Base-by-base conservation (phyloP, 2,888 invertebrate species). In the Drosophila meridiana region DNA sequence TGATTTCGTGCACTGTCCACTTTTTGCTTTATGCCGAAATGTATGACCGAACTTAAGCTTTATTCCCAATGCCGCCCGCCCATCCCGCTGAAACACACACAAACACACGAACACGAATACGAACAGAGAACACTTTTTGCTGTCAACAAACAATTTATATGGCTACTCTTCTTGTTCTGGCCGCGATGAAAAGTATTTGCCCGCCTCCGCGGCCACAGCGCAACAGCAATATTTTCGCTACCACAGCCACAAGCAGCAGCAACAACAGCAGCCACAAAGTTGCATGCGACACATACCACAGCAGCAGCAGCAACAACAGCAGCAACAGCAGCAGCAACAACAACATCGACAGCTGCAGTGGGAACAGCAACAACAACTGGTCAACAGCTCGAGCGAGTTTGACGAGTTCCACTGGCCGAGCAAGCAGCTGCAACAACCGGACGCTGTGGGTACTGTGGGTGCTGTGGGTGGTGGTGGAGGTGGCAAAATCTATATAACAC, bases 161-260 rank as follows among this genome's bases (percentile, higher is more conserved):
- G 79, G 81, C 63, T 69, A 66, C 79, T 71, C 61, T 68, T 75
- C 76, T 68, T 60, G 60, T 55, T 55, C 50, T 52, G 53, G n/a
- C 53, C 61, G 50, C 69, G 43, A 59, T 65, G 62, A 61, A 73
- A 69, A 91, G 91, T 91, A 90, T 87, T 80, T 89, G 76, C 90
- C 91, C 69, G 83, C 83, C 80, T 82, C 76, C 71, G 77, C 73
- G 70, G 78, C 80, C 61, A 69, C 80, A 68, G 81, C 89, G 75
- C 89, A 90, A 84, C 91, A 91, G 87, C 90, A 89, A 77, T 89
- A 89, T 83, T 83, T 90, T 78, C 91, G 91, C 75, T 90, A 90
- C 76, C 87, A 80, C 74, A 80, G 70, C 59, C 76, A 80, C 79
- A 85, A 84, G 73, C 78, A 80, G 48, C 66, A 76, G 34, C 70